A percentile compares a stretch with the other conserved stretches of the same genome.
Conservation (phyloP, 2,797 vertebrate species). For the Pseudopleuronectes americanus region DNA sequence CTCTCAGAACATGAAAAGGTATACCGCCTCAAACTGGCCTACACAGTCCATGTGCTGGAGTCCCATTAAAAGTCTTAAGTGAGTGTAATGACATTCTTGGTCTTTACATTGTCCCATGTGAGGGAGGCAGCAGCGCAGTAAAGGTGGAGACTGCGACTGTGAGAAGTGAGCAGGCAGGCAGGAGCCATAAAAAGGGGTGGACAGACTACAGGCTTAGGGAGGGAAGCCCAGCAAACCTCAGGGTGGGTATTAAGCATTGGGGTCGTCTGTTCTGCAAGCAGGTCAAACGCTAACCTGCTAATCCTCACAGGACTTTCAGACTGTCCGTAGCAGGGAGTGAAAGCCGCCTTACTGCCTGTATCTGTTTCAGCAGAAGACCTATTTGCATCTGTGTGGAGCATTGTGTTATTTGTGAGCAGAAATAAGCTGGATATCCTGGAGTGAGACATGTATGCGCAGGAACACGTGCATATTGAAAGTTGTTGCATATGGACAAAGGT, state of each 20-base stretch:
- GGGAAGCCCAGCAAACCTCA: slow-evolving; percentile 66
- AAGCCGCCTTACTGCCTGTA: slow-evolving; percentile 34
- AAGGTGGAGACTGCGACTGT: slow-evolving; percentile 72
- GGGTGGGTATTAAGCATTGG: slow-evolving; percentile 72
- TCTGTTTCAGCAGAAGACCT: slow-evolving; percentile 36
- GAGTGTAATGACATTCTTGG: slow-evolving; percentile 78
- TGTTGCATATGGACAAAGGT: slow-evolving; percentile 45
- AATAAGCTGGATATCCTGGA: slow-evolving; percentile 28
- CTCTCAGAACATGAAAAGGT: slow-evolving; percentile 67
- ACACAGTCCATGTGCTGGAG: slow-evolving; percentile 53
- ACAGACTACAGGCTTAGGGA: slow-evolving; percentile 67
- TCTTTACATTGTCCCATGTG: slow-evolving; percentile 75
- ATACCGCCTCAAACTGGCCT: slow-evolving; percentile 59
- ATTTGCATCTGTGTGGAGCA: slow-evolving; percentile 33
- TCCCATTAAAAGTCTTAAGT: slow-evolving; percentile 77
- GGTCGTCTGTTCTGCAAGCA: slow-evolving; percentile 68
- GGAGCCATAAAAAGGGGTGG: slow-evolving; percentile 76
- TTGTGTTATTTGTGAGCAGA: slow-evolving; percentile 40
- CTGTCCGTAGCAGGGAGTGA: slow-evolving; percentile 33
- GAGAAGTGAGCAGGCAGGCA: slow-evolving; percentile 70
- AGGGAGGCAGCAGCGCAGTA: slow-evolving; percentile 65
- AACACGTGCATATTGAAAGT: slow-evolving; percentile 44
- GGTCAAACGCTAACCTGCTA: slow-evolving; percentile 78
- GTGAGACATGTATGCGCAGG: slow-evolving; percentile 23
- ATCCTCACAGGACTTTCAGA: slow-evolving; percentile 63